Conservation (phyloP, 1,140 invertebrate species). For the Eubasilissa regina region DNA sequence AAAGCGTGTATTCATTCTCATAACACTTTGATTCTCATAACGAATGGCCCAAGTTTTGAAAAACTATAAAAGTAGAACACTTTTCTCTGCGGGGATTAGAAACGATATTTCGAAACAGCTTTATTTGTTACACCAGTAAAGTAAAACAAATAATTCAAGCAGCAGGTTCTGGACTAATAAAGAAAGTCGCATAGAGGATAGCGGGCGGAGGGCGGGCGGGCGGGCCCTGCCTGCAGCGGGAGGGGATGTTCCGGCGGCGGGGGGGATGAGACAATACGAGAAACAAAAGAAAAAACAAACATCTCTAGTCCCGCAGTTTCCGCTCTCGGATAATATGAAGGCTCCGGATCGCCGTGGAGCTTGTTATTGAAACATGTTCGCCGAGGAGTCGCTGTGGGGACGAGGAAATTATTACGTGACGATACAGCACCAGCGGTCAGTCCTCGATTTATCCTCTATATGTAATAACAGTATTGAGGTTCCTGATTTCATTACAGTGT, state of each 20-base stretch:
- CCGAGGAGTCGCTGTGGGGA: slow-evolving; percentile 13
- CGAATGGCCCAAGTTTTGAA: slow-evolving; percentile 21
- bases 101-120: slow-evolving; percentile 36
- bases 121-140: slow-evolving; percentile 42
- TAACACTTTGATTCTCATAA: background rate
- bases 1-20: no score
- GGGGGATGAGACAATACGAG: slow-evolving; percentile 51
- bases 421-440: background rate
- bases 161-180: slow-evolving; percentile 42
- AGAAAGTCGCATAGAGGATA: slow-evolving; percentile 41
- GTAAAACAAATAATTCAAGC: slow-evolving; percentile 52
- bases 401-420: background rate
- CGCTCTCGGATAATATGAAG: slow-evolving; percentile 55
- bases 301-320: slow-evolving; percentile 36
- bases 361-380: slow-evolving; percentile 59
- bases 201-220: slow-evolving; percentile 18
- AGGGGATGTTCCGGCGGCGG: background rate
- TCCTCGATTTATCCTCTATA: background rate
- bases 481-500: no score
- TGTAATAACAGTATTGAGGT: background rate
- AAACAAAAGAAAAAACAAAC: slow-evolving; percentile 56
- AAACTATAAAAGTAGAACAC: slow-evolving; percentile 42
- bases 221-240: background rate
- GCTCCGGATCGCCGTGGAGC: slow-evolving; percentile 48
- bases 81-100: slow-evolving; percentile 35